Base-by-base conservation (phyloP, 2,797 vertebrate genomes). In the Psittacula echo region DNA sequence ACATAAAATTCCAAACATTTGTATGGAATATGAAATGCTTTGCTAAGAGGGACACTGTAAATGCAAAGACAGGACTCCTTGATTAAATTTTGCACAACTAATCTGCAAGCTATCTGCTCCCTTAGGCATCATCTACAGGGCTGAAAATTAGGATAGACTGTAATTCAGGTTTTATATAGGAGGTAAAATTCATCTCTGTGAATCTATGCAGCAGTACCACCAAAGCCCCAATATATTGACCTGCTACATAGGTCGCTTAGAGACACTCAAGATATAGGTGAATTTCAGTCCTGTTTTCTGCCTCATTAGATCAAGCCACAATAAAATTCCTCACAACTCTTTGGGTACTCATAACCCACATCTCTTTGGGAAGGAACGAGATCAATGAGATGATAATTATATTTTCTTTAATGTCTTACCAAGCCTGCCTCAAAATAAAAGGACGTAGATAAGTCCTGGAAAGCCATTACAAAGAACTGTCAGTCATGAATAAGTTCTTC, bases 371-470 rank as follows among this genome's bases (percentile, higher is more conserved):
- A 87, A 79, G 39, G 20, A 79, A 62, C 7, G 37, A 72, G 26
- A 29, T n/a, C 21, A 10, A 5, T 10, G 19, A 82, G 20, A 54
- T 19, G 4, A 37, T 13, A 48, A 18, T 54, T 34, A 17, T 19
- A 58, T 51, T 81, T 54, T 27, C 32, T 75, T 68, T 27, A 77
- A 11, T 1, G 0, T 5, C 41, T 45, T 15, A n/a, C 24, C 45
- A 50, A 78, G 27, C 30, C 29, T 53, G 15, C 32, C 18, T 37
- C 45, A 41, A 76, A 89, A 61, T 22, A 67, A 54, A 82, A 50
- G 1, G 10, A 45, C 0, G 0, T 7, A 48, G 29, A 18, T 29
- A 60, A 79, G 4, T 11, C 24, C 21, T 41, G 9, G 41, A n/a
- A 84, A 53, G 11, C 13, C 65, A 9, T 51, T 30, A 9, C 16